Conservation (phyloP, 2,888 invertebrate genomes). For the Dicycla oo region DNA sequence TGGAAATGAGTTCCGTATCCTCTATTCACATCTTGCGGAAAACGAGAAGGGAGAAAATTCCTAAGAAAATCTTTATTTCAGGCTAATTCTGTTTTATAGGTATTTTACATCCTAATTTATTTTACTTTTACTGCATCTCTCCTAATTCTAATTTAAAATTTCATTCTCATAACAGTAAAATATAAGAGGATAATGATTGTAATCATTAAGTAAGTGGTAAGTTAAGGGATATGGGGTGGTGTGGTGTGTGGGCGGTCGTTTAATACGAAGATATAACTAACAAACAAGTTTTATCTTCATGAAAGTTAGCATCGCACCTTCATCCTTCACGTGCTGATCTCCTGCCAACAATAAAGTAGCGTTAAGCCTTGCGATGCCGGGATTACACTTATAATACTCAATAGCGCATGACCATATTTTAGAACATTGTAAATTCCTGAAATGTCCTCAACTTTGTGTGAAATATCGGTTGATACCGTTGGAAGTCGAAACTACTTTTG, state of each 20-base stretch:
- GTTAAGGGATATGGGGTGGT: constrained; percentile 65
- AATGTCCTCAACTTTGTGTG: constrained; percentile 33
- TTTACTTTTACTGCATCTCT: constrained; percentile 64
- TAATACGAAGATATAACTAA: constrained; percentile 81
- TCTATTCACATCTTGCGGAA: constrained; percentile 57
- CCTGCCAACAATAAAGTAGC: constrained; percentile 84
- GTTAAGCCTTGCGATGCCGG: constrained; percentile 72
- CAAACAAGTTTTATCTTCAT: constrained; percentile 88
- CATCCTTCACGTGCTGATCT: constrained; percentile 87
- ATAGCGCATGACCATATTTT: constrained; percentile 64
- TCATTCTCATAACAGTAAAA: constrained; percentile 62
- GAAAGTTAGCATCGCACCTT: constrained; percentile 85
- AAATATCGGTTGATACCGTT: constrained; percentile 29
- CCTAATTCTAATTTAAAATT: constrained; percentile 67
- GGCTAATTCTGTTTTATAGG: constrained; percentile 67
- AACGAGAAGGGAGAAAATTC: constrained; percentile 55
- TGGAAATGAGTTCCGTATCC: constrained; percentile 53
- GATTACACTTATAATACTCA: constrained; percentile 74
- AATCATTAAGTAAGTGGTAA: constrained; percentile 72
- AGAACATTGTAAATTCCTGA: constrained; percentile 37
- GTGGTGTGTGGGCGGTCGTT: constrained; percentile 69
- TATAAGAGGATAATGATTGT: constrained; percentile 62
- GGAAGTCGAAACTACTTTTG: constrained; percentile 30
- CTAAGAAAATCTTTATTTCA: constrained; percentile 63
- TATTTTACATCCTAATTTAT: constrained; percentile 66